A percentile compares a stretch with the other conserved stretches of the same genome.
Conservation (phyloP, 2,888 invertebrate species). For the Volucella bombylans region DNA sequence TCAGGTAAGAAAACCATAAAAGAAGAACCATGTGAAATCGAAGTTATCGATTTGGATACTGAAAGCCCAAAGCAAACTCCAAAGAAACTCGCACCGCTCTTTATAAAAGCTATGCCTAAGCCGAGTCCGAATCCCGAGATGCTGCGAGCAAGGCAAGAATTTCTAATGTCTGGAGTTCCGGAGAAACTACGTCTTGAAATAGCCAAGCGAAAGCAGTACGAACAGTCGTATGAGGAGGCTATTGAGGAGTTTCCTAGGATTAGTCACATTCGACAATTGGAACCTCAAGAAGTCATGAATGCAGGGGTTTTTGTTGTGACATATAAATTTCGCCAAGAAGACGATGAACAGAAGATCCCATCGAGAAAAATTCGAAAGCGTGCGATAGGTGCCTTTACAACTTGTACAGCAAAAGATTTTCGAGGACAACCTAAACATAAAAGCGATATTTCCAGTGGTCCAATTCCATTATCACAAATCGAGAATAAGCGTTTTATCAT, state of each 20-base stretch:
- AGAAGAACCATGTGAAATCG: conserved; percentile 52
- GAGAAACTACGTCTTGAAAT: conserved; percentile 85
- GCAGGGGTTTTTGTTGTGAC: conserved; percentile 61
- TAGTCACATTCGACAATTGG: conserved; percentile 86
- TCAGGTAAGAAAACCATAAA: conserved; percentile 34
- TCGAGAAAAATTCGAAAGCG: conserved; percentile 47
- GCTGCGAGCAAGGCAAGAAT: conserved; percentile 86
- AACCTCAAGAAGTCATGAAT: conserved; percentile 69
- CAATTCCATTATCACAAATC: conserved; percentile 74
- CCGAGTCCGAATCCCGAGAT: conserved; percentile 84
- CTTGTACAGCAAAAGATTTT: conserved; percentile 74
- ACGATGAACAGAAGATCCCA: conserved; percentile 55
- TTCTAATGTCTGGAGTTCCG: conserved; percentile 89
- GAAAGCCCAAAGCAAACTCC: conserved; percentile 78
- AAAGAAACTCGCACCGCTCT: conserved; percentile 88
- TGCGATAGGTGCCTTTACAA: conserved; percentile 75
- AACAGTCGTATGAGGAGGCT: conserved; percentile 79
- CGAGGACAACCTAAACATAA: conserved; percentile 37
- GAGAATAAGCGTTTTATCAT: conserved; percentile 81
- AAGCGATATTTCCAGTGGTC: conserved; percentile 3
- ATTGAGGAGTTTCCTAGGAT: conserved; percentile 85
- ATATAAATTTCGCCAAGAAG: conserved; percentile 60
- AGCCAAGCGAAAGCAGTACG: conserved; percentile 83
- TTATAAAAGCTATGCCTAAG: conserved; percentile 84
- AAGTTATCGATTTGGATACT: conserved; percentile 78